Evolutionary conservation across 2,113 vertebrate genomes (phyloP).

Genomic region (Apteryx owenii): DNA sequence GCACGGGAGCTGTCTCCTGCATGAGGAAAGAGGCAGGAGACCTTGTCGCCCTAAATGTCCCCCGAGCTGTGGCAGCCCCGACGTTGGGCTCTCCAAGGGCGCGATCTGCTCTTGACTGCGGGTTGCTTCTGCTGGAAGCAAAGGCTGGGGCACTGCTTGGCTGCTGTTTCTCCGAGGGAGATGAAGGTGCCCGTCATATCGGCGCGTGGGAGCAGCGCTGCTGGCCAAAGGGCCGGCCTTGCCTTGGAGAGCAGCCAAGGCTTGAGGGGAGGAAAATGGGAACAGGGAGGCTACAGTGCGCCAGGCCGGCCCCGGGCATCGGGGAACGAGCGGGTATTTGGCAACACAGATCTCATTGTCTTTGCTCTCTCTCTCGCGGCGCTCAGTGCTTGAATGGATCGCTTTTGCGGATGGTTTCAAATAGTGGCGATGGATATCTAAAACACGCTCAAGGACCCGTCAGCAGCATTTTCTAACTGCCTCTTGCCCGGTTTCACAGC

Average conservation of each 20-base stretch:
- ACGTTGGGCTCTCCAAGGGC: neutral
- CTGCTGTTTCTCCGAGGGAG: neutral
- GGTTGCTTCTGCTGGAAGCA: neutral
- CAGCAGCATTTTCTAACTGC: neutral
- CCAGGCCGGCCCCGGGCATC: fast-evolving
- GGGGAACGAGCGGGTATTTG: neutral
- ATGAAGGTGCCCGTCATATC: neutral
- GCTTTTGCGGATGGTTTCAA: neutral
- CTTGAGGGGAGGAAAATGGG: neutral
- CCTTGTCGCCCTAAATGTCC: neutral
- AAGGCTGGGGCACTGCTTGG: neutral
- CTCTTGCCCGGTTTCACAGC: neutral
- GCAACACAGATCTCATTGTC: neutral
- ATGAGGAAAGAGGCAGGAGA: neutral
- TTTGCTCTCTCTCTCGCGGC: neutral
- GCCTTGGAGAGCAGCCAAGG: too few species aligned
- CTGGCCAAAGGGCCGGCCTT: neutral
- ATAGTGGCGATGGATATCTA: neutral
- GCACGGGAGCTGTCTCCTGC: fast-evolving
- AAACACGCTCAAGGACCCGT: neutral
- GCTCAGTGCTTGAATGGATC: too few species aligned
- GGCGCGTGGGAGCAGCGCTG: fast-evolving
- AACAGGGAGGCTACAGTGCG: neutral
- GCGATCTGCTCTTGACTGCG: neutral
- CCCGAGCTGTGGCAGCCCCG: neutral